Evolutionary conservation across 2,113 vertebrate genomes (phyloP).

Genomic region (Semicossyphus pulcher): DNA sequence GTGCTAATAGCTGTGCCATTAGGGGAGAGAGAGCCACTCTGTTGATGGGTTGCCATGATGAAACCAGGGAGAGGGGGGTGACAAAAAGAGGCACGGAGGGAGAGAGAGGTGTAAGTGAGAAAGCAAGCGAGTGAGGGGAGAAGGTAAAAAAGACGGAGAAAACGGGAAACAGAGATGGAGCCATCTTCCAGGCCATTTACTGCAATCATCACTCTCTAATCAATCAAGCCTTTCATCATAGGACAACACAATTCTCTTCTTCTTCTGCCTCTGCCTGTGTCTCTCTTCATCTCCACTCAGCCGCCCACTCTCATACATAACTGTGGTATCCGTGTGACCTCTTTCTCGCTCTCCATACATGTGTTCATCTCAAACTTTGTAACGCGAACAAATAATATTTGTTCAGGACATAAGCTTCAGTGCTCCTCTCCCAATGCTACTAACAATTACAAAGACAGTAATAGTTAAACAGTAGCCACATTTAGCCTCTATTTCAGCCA

Average conservation of each 20-base stretch:
- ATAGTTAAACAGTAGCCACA: not conserved
- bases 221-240: conserved; percentile 87
- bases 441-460: not conserved
- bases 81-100: conserved; percentile 33
- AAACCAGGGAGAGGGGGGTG: conserved; percentile 76
- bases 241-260: conserved; percentile 78
- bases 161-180: conserved; percentile 79
- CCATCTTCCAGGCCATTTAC: conserved; percentile 88
- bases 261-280: conserved; percentile 32
- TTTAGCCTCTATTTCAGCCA: conserved; percentile 10
- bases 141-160: conserved; percentile 69
- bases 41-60: conserved; percentile 90
- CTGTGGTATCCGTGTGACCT: conserved; percentile 34
- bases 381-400: conserved; percentile 1
- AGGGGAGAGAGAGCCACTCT: conserved; percentile 83
- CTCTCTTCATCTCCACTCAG: conserved; percentile 53
- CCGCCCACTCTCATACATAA: conserved; percentile 61
- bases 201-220: conserved; percentile 87
- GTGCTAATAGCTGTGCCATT: conserved; percentile 92
- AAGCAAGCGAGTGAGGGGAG: conserved; percentile 61
- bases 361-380: conserved; percentile 13
- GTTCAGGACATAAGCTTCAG: not conserved
- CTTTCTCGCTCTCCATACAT: conserved; percentile 27
- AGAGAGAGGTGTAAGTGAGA: conserved; percentile 54
- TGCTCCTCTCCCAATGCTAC: not conserved